Conservation (phyloP, 2,888 invertebrate genomes). For the Diloba caeruleocephala region DNA sequence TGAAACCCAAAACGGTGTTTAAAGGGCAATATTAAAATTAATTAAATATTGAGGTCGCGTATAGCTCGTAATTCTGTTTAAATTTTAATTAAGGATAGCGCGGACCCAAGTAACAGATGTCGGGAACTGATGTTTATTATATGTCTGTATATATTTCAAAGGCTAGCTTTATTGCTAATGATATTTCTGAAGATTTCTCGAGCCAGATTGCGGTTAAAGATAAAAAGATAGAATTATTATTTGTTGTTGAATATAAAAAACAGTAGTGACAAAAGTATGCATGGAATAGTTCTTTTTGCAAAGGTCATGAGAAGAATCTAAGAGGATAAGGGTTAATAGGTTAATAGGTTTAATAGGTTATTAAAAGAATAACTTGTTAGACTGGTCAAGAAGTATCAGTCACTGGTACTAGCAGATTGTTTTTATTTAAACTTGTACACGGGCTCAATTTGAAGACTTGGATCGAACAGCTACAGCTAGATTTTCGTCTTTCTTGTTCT, state of each 20-base stretch:
- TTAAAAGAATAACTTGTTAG: no score
- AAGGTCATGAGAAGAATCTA: no score
- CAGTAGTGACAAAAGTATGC: not conserved
- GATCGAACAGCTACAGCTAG: no score
- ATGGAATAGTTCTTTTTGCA: no score
- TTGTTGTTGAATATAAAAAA: constrained; percentile 7
- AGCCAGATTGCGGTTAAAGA: constrained; percentile 34
- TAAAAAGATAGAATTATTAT: constrained; percentile 10
- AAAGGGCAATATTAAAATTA: constrained; percentile 64
- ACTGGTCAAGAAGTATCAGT: no score
- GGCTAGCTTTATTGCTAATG: constrained; percentile 44
- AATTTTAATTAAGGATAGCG: constrained; percentile 79
- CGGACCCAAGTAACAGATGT: constrained; percentile 74
- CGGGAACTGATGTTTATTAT: constrained; percentile 68
- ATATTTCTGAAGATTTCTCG: constrained; percentile 45
- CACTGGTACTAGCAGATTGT: no score
- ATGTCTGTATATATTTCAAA: constrained; percentile 54
- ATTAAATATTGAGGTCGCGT: constrained; percentile 76
- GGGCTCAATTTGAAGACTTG: no score
- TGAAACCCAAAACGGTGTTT: constrained; percentile 51
- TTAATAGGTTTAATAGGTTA: no score
- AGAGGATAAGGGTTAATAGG: no score
- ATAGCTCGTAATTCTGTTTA: constrained; percentile 75
- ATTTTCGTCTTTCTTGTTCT: no score
- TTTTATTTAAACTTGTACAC: no score